Evolutionary conservation across 2,888 invertebrate genomes (phyloP).

Genomic region (Synergus umbraculus): DNA sequence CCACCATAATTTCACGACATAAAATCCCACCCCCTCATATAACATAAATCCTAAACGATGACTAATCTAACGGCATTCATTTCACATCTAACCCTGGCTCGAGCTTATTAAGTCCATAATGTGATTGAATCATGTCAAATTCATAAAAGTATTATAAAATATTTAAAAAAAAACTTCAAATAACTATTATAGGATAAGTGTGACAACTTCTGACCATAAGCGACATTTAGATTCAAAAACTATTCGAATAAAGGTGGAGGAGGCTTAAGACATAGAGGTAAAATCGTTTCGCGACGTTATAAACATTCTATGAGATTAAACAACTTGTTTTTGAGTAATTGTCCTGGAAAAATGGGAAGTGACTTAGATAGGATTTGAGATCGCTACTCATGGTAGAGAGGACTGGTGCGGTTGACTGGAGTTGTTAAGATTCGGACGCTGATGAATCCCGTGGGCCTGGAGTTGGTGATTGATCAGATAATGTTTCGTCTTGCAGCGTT

Average conservation of each 20-base stretch:
- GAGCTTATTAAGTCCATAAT: not conserved
- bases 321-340: not conserved
- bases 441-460: conserved; percentile 86
- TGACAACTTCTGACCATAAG: not conserved
- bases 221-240: not conserved
- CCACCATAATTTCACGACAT: conserved; percentile 59
- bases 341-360: not conserved
- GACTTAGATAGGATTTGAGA: conserved; percentile 52
- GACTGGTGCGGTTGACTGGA: conserved; percentile 62
- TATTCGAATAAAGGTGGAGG: conserved; percentile 28
- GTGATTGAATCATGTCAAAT: no score
- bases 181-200: conserved; percentile 14
- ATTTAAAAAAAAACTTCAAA: not conserved
- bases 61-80: not conserved
- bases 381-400: conserved; percentile 65
- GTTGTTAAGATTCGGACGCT: conserved; percentile 80
- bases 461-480: conserved; percentile 88
- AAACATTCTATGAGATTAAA: not conserved
- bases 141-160: not conserved
- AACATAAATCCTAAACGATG: conserved; percentile 12
- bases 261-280: conserved; percentile 24
- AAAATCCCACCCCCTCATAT: conserved; percentile 7
- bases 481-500: conserved; percentile 87
- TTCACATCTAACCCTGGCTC: not conserved
- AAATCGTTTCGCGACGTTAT: not conserved